A percentile compares a stretch with the other conserved stretches of the same genome.
Evolutionary conservation across 2,113 vertebrate genomes (phyloP).

Genomic region (Vanacampus margaritifer): DNA sequence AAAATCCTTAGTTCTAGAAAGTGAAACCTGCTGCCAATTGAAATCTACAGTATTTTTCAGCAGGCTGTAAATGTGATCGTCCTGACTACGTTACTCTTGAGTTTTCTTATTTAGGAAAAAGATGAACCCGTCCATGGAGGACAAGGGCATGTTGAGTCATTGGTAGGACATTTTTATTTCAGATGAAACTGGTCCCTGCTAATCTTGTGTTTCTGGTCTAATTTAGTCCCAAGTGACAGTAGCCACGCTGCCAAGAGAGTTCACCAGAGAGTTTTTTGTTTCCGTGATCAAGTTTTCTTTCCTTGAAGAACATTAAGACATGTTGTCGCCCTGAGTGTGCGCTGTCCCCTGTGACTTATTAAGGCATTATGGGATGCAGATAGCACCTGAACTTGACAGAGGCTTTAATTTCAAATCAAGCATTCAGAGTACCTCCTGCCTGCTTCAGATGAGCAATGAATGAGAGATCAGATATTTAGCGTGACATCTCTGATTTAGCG

Average conservation of each 20-base stretch:
- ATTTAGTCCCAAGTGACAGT: constrained; percentile 48
- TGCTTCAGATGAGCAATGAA: constrained; percentile 44
- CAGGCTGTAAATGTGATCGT: constrained; percentile 17
- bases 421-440: constrained; percentile 53
- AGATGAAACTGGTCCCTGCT: constrained; percentile 24
- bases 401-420: constrained; percentile 68
- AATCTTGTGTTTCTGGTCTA: constrained; percentile 10
- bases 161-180: constrained; percentile 30
- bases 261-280: constrained; percentile 21
- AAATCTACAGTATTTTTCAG: no score
- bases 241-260: constrained; percentile 34
- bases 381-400: constrained; percentile 62
- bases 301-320: constrained; percentile 32
- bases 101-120: constrained; percentile 45
- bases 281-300: constrained; percentile 40
- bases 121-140: constrained; percentile 35
- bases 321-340: constrained; percentile 37
- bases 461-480: constrained; percentile 68
- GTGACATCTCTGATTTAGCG: constrained; percentile 54
- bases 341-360: constrained; percentile 47
- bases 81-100: constrained; percentile 23
- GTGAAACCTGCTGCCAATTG: no score
- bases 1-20: no score
- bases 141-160: constrained; percentile 43
- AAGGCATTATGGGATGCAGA: constrained; percentile 41